These are phyloP conservation scores for Eidolon dupreanum DNA, from an alignment of 2,797 vertebrate species.

Conservation along the genomic window DNA sequence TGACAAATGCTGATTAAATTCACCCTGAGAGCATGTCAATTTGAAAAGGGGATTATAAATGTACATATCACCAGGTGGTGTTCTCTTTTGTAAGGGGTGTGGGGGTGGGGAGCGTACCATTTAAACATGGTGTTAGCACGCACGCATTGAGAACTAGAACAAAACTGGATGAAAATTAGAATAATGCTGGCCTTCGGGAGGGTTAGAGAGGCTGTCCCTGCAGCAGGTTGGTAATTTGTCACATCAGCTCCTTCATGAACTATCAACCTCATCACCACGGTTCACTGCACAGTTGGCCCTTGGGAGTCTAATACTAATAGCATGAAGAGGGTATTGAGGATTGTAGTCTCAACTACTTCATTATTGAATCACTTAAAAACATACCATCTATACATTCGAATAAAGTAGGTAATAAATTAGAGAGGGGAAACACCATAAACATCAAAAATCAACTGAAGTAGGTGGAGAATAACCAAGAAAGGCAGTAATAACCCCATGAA, in stretches of 20 bases:
- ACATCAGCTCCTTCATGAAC: conserved; percentile 81
- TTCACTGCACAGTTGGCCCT: conserved; percentile 79
- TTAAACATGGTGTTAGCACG: conserved; percentile 14
- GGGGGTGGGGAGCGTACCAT: neutral
- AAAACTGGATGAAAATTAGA: conserved; percentile 55
- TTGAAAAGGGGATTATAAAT: conserved; percentile 73
- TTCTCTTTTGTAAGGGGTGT: neutral
- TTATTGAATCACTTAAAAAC: conserved; percentile 81
- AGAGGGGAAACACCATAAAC: neutral
- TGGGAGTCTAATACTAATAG: conserved; percentile 80
- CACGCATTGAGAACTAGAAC: conserved; percentile 39
- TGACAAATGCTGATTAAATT: conserved; percentile 78
- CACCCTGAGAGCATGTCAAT: conserved; percentile 54
- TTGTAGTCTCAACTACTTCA: conserved; percentile 71
- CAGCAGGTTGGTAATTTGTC: conserved; percentile 84
- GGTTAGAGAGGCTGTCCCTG: conserved; percentile 65
- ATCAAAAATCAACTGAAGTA: conserved; percentile 72
- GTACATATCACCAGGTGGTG: neutral
- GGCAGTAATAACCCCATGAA: conserved; percentile 39
- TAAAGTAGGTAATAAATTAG: conserved; percentile 72
- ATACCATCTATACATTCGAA: conserved; percentile 62
- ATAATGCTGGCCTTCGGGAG: conserved; percentile 67
- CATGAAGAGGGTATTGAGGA: conserved; percentile 63
- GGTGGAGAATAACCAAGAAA: conserved; percentile 44
- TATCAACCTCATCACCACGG: conserved; percentile 83